Evolutionary conservation across 2,113 vertebrate species (phyloP).

Genomic region (Pachyramphus minor): DNA sequence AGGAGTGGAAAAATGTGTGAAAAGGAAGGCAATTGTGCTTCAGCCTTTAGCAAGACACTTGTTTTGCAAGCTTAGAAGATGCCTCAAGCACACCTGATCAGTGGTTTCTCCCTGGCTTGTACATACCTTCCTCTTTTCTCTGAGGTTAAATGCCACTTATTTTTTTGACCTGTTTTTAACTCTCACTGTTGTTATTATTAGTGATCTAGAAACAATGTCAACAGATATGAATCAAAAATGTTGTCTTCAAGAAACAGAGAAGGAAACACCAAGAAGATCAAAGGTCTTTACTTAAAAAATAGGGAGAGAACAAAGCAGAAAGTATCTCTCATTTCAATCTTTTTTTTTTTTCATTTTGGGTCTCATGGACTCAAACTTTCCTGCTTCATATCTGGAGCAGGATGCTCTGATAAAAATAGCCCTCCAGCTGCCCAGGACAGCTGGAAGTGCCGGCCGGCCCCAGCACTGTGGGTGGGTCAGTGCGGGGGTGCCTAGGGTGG

Average conservation of each 20-base stretch:
- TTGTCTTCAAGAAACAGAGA: neutral
- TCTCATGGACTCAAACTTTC: neutral
- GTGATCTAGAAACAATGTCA: neutral
- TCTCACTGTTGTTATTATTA: neutral
- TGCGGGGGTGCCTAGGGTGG: neutral
- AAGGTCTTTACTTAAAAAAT: constrained; percentile 8
- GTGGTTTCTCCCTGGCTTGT: neutral
- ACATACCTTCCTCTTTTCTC: neutral
- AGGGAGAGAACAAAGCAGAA: neutral
- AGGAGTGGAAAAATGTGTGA: neutral
- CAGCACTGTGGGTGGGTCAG: neutral
- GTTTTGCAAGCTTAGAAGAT: neutral
- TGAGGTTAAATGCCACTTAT: neutral
- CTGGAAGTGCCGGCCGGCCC: neutral
- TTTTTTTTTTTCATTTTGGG: neutral
- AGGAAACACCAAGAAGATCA: neutral
- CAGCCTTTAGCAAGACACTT: neutral
- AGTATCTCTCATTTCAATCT: neutral
- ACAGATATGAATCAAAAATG: neutral
- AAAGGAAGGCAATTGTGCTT: neutral
- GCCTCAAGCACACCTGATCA: neutral
- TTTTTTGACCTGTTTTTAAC: neutral
- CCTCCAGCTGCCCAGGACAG: constrained; percentile 24
- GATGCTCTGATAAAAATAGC: neutral
- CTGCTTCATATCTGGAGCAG: neutral